Conservation (phyloP, 2,888 invertebrate genomes). For the Zygogramma bicolorata region DNA sequence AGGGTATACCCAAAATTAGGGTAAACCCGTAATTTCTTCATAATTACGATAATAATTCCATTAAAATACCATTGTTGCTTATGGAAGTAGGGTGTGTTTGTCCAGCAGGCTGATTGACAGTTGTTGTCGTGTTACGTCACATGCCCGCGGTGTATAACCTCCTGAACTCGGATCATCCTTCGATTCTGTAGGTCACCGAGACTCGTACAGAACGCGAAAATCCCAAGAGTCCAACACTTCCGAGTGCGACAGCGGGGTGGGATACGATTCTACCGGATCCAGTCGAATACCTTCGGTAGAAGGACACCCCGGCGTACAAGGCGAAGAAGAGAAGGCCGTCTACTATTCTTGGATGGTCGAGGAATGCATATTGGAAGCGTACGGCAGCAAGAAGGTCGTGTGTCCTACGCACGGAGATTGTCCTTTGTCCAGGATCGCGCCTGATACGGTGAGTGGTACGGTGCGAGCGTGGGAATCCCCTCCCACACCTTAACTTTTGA, state of each 20-base stretch:
- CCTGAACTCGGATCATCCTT: no score
- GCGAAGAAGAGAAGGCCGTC: slow-evolving; percentile 61
- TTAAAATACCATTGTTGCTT: no score
- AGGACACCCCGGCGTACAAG: slow-evolving; percentile 72
- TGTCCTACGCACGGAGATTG: slow-evolving; percentile 87
- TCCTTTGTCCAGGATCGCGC: slow-evolving; percentile 85
- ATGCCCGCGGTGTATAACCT: background rate
- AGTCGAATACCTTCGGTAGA: slow-evolving; percentile 88
- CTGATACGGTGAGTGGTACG: slow-evolving; percentile 84
- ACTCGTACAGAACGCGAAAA: slow-evolving; percentile 64
- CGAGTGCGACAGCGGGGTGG: slow-evolving; percentile 90
- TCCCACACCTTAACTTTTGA: no score
- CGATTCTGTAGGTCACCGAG: slow-evolving; percentile 13
- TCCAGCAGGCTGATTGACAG: no score
- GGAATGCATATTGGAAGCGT: slow-evolving; percentile 92
- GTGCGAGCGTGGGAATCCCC: no score
- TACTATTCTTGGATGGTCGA: slow-evolving; percentile 93
- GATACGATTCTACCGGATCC: slow-evolving; percentile 84
- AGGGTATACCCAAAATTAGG: no score
- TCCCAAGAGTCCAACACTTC: slow-evolving; percentile 83
- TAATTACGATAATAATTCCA: no score
- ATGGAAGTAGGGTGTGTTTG: no score
- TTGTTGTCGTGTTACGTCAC: no score
- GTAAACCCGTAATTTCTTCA: no score
- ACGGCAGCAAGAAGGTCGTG: slow-evolving; percentile 76